Conservation (phyloP, 1,140 invertebrate genomes). For the Xylocopa sonorina region DNA sequence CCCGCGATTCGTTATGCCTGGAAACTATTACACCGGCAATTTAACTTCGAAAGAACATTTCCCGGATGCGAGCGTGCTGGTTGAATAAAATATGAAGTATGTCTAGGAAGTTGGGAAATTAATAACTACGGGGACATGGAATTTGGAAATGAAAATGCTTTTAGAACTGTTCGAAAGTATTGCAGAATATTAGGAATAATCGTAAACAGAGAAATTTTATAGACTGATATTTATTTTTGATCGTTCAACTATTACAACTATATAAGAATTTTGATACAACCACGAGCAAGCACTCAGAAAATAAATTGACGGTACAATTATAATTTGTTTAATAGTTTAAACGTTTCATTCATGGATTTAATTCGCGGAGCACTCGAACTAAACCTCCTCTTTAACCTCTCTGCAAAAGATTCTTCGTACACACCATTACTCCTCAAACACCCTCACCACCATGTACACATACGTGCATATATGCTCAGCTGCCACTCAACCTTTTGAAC, state of each 20-base stretch:
- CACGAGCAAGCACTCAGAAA: too few species aligned
- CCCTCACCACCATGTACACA: background rate
- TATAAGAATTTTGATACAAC: too few species aligned
- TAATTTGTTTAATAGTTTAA: too few species aligned
- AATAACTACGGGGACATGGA: background rate
- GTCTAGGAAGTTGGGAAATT: background rate
- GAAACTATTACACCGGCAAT: constrained; percentile 24
- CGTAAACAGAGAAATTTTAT: too few species aligned
- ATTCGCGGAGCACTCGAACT: background rate
- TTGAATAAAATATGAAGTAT: constrained; percentile 19
- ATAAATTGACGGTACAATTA: too few species aligned
- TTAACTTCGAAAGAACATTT: constrained; percentile 30
- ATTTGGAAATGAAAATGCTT: background rate
- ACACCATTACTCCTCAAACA: background rate
- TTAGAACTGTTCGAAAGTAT: background rate
- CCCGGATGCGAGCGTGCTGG: background rate
- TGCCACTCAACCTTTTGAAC: background rate
- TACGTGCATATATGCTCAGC: background rate
- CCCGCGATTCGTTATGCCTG: constrained; percentile 6
- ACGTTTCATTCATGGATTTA: too few species aligned
- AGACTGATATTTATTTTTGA: too few species aligned
- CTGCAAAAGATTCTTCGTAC: background rate
- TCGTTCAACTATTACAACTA: too few species aligned
- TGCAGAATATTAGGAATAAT: too few species aligned
- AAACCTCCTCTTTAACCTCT: background rate